Percentiles rank a stretch among this genome's conserved stretches.
phyloP scores from a whole-genome alignment of 37 sponge, comb jelly and placozoan species.

The Ephydatia muelleri region DNA sequence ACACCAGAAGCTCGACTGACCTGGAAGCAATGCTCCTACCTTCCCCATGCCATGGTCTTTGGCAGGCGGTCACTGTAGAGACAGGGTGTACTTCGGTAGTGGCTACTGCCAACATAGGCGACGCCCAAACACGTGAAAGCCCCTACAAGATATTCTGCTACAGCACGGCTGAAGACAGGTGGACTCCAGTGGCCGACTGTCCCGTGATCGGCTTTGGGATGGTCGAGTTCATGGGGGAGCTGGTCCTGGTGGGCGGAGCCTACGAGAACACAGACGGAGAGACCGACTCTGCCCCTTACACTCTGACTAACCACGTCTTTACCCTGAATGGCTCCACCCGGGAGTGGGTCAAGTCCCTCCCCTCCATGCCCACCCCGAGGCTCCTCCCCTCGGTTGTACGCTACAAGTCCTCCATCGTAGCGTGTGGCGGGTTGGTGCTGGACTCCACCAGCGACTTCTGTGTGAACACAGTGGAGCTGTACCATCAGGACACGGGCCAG shows the following conservation, averaged over 20 bases:
- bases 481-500: conserved; percentile 17
- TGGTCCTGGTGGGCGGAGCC: conserved; percentile 52
- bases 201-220: conserved; percentile 56
- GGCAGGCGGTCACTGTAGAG: conserved; percentile 44
- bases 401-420: conserved; percentile 26
- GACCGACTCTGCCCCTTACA: not conserved
- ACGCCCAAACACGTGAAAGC: conserved; percentile 10
- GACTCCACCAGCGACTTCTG: conserved; percentile 41
- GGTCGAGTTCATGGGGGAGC: conserved; percentile 19
- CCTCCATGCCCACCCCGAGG: conserved; percentile 43
- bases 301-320: conserved; percentile 32
- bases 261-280: conserved; percentile 11
- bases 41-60: conserved; percentile 54
- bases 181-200: conserved; percentile 30
- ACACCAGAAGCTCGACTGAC: conserved; percentile 41
- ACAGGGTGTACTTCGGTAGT: conserved; percentile 50
- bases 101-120: conserved; percentile 45
- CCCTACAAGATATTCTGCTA: conserved; percentile 49
- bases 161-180: conserved; percentile 9
- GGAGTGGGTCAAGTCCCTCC: conserved; percentile 24
- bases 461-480: conserved; percentile 37
- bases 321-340: not conserved
- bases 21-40: conserved; percentile 31
- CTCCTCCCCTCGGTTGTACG: conserved; percentile 39
- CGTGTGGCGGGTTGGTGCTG: conserved; percentile 41